Percentiles rank a stretch among this genome's conserved stretches.
Conservation (phyloP, 2,113 vertebrate genomes). For the Brienomyrus brachyistius region DNA sequence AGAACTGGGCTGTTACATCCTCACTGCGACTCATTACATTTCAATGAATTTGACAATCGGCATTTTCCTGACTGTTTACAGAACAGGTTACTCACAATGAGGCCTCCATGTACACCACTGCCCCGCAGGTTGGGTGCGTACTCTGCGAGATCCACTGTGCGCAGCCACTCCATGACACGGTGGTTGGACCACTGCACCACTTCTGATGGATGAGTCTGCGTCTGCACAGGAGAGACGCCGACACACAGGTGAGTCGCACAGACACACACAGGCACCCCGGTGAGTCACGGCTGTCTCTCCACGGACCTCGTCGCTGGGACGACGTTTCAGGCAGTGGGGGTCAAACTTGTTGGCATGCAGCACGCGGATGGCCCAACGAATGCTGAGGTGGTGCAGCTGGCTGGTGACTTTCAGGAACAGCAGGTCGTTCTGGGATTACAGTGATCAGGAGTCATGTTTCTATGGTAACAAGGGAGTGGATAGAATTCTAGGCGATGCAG, state of each 20-base stretch:
- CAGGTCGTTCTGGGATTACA: constrained; percentile 77
- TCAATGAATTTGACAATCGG: background rate
- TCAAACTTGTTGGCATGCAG: constrained; percentile 87
- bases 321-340: constrained; percentile 80
- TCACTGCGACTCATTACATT: background rate
- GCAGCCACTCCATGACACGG: constrained; percentile 94
- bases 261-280: background rate
- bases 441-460: background rate
- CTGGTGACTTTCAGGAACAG: constrained; percentile 93
- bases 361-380: constrained; percentile 93
- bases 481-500: background rate
- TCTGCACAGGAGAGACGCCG: constrained; percentile 46
- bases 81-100: constrained; percentile 71
- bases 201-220: constrained; percentile 68
- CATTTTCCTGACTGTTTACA: background rate
- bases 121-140: constrained; percentile 96
- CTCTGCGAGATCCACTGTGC: constrained; percentile 90
- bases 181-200: constrained; percentile 98
- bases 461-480: background rate
- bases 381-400: constrained; percentile 94
- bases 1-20: background rate
- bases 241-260: background rate
- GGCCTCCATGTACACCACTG: constrained; percentile 89
- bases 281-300: background rate
- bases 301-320: constrained; percentile 82